Percentiles rank a stretch among this genome's conserved stretches.
Conservation (phyloP, 2,888 invertebrate genomes). For the Papilio protenor region DNA sequence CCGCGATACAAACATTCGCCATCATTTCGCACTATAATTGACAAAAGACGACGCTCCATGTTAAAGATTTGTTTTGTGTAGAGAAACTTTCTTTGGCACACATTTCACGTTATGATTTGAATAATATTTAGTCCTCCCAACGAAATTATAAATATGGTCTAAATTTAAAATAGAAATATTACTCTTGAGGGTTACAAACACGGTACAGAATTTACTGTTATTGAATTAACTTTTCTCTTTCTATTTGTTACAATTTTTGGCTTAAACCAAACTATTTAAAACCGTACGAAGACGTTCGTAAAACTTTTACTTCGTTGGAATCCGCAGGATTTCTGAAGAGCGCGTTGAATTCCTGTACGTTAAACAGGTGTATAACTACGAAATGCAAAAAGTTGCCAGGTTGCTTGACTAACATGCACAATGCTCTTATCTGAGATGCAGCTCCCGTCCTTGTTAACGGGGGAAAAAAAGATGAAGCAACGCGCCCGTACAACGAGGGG, state of each 20-base stretch:
- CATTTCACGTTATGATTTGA: background rate
- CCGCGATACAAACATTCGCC: slow-evolving; percentile 71
- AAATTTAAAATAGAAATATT: background rate
- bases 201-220: background rate
- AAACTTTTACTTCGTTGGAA: background rate
- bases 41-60: slow-evolving; percentile 50
- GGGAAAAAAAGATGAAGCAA: slow-evolving; percentile 57
- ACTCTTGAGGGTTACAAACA: too few relatives aligned
- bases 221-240: background rate
- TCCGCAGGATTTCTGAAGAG: background rate
- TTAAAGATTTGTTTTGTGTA: slow-evolving; percentile 49
- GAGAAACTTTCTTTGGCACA: background rate
- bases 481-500: slow-evolving; percentile 59
- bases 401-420: slow-evolving; percentile 60
- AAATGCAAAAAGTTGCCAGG: slow-evolving; percentile 71
- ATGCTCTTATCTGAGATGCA: slow-evolving; percentile 55
- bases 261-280: background rate
- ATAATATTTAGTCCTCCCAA: background rate
- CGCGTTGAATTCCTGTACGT: slow-evolving; percentile 49
- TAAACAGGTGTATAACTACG: slow-evolving; percentile 78
- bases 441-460: slow-evolving; percentile 52
- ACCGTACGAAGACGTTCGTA: background rate
- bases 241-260: background rate
- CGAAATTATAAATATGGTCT: background rate
- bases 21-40: slow-evolving; percentile 60